A percentile compares a stretch with the other conserved stretches of the same genome.
phyloP scores from a whole-genome alignment of 2,888 invertebrate species.

The Seira musarum region DNA sequence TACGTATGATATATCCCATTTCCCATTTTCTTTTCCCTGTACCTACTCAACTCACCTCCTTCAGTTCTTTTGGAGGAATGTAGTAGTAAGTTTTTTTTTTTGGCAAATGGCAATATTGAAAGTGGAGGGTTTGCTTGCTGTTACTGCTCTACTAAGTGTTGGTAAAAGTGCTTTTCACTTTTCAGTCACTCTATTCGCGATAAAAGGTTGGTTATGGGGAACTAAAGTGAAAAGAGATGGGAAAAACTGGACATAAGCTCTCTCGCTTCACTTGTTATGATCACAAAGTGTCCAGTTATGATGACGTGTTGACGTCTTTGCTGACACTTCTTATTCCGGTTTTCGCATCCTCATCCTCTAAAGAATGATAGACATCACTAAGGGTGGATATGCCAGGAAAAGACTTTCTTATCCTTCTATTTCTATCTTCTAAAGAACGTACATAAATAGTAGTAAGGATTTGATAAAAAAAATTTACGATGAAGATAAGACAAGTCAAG shows the following conservation, averaged over 20 bases:
- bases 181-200: neutral
- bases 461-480: no score
- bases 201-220: neutral
- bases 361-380: constrained; percentile 12
- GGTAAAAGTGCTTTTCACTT: neutral
- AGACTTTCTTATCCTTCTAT: no score
- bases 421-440: no score
- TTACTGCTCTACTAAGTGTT: no score
- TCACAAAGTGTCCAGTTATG: constrained; percentile 55
- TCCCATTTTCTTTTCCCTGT: no score
- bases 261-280: constrained; percentile 42
- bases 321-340: constrained; percentile 53
- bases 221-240: no score
- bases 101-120: neutral
- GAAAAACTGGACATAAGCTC: neutral
- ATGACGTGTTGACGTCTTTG: constrained; percentile 53
- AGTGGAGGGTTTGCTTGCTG: neutral
- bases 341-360: neutral
- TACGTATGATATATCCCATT: neutral
- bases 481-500: neutral
- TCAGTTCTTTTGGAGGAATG: neutral
- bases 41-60: neutral
- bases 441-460: no score
- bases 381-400: constrained; percentile 28
- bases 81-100: neutral